Evolutionary conservation across 1,140 invertebrate genomes (phyloP).

Genomic region (Euwallacea fornicatus): DNA sequence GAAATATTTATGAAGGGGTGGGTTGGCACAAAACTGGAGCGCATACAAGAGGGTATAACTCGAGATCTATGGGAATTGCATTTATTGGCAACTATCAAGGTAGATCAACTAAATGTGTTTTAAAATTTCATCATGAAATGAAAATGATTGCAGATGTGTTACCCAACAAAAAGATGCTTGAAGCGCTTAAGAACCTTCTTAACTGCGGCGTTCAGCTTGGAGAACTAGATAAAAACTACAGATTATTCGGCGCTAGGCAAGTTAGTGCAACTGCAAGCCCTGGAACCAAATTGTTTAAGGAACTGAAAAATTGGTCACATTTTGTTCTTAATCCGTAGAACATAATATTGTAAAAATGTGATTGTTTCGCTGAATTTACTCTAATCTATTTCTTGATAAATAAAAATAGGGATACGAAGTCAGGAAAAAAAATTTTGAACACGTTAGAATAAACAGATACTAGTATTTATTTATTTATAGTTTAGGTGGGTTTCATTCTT

Average conservation of each 20-base stretch:
- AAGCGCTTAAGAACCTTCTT: conserved; percentile 62
- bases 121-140: not conserved
- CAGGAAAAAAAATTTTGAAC: too few species aligned
- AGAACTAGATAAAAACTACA: conserved; percentile 61
- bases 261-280: conserved; percentile 63
- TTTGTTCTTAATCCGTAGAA: conserved; percentile 30
- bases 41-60: conserved; percentile 68
- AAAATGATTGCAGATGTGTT: conserved; percentile 57
- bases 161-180: conserved; percentile 58
- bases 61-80: conserved; percentile 60
- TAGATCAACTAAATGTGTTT: conserved; percentile 16
- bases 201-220: conserved; percentile 62
- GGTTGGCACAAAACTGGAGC: conserved; percentile 74
- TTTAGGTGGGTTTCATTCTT: too few species aligned
- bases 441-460: too few species aligned
- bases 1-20: conserved; percentile 73
- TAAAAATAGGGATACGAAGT: too few species aligned
- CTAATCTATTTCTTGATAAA: too few species aligned
- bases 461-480: too few species aligned
- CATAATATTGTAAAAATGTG: too few species aligned
- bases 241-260: conserved; percentile 64
- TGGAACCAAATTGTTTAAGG: conserved; percentile 61
- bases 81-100: conserved; percentile 59
- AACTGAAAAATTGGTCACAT: conserved; percentile 53
- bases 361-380: too few species aligned